Evolutionary conservation across 2,888 invertebrate species (phyloP), one percentile per base, ranked within the genome.

Genomic region (Drosophila hawaiiensis): DNA sequence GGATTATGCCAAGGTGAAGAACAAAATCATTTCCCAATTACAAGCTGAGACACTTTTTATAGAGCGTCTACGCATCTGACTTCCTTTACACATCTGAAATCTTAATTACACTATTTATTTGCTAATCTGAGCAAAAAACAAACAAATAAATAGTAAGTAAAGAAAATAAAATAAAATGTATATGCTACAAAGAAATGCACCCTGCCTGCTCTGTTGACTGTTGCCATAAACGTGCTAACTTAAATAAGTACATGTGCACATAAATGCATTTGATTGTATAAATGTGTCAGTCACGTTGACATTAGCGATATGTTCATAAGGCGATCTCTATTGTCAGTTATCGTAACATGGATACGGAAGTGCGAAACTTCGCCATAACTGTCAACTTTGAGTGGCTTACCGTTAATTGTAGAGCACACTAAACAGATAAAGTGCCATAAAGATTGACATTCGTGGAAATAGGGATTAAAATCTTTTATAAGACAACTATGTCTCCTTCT

Each of bases 261-360:
- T 33, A 41, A 31, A 35, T 64, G 22, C 14, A 35, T 33, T 6
- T 41, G 33, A 28, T 28, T 41, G 28, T 22, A 4, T 19, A 7
- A 29, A 7, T 7, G 29, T 29, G 16, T 12, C 47, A 50, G 25
- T 49, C 61, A 49, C 14, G 22, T 22, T 47, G 47, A 59, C 43
- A 37, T 16, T 61, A 53, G 47, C 71, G 49, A 58, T 37, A 22
- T 49, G 70, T 49, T 53, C 60, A 43, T 79, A 55, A 59, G 22
- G 53, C 52, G 37, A 64, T 68, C 31, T 28, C 56, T 14, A 58
- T 39, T 59, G 49, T 43, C 49, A 50, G 55, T 1, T 14, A 4
- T 14, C 33, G 39, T 10, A 50, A 53, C 73, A 68, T 77, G 66
- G 39, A 73, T 61, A 50, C 80, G 83, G 86, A 83, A 83, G 66